Conservation (phyloP, 2,797 vertebrate genomes). For the Typhlichthys eigenmanni region DNA sequence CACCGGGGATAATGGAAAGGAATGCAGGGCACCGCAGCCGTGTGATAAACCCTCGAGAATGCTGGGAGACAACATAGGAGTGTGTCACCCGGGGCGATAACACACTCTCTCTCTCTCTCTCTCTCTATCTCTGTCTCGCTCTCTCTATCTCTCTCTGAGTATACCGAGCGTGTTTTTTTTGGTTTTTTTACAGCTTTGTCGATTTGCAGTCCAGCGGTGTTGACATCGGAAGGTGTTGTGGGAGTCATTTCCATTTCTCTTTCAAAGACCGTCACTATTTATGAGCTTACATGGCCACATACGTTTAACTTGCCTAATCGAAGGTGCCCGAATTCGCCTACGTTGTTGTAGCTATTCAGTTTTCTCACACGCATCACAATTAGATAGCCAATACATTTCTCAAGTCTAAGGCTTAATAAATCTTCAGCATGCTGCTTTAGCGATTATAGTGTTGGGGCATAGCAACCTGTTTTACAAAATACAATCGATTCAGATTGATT, state of each 20-base stretch:
- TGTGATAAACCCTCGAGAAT: constrained; percentile 68
- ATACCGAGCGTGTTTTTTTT: not conserved
- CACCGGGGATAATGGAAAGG: constrained; percentile 72
- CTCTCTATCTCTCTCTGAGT: constrained; percentile 34
- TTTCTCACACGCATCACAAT: too few species aligned
- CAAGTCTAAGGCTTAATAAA: too few species aligned
- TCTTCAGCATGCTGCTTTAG: too few species aligned
- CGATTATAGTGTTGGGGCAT: too few species aligned
- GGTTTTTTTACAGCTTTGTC: constrained; percentile 40
- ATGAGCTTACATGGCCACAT: constrained; percentile 19
- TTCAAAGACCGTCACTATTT: too few species aligned
- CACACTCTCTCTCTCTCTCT: constrained; percentile 46
- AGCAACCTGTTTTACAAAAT: too few species aligned
- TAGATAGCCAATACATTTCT: too few species aligned
- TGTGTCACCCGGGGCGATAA: constrained; percentile 71
- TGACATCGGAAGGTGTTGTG: constrained; percentile 52
- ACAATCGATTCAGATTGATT: too few species aligned
- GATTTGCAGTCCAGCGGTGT: constrained; percentile 57
- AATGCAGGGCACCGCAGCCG: constrained; percentile 43
- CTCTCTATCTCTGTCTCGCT: constrained; percentile 1
- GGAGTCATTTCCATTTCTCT: constrained; percentile 20
- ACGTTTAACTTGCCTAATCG: not conserved
- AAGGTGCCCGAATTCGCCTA: not conserved
- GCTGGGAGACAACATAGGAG: constrained; percentile 67
- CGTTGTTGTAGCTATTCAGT: not conserved